A percentile compares a stretch with the other conserved stretches of the same genome.
phyloP scores from a whole-genome alignment of 2,888 invertebrate genomes.

The Aplocera efformata region DNA sequence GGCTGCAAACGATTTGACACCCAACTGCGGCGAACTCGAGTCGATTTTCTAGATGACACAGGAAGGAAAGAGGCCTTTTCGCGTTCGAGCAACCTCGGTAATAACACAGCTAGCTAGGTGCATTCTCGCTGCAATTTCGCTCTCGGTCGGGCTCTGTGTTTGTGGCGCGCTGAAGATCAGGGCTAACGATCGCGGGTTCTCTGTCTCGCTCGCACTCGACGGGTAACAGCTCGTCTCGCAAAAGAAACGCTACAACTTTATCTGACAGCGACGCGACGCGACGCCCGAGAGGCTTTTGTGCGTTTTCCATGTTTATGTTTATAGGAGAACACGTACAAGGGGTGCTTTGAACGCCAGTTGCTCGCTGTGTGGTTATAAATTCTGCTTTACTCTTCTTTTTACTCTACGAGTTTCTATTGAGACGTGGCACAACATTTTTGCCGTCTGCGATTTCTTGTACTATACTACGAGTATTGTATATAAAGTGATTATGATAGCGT shows the following conservation, averaged over 20 bases:
- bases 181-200: conserved; percentile 74
- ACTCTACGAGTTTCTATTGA: conserved; percentile 47
- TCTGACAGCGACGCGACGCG: conserved; percentile 75
- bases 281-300: conserved; percentile 77
- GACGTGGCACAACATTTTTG: conserved; percentile 26
- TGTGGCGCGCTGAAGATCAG: conserved; percentile 81
- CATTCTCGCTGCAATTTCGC: conserved; percentile 80
- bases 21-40: conserved; percentile 37
- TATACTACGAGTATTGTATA: too few relatives aligned
- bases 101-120: conserved; percentile 79
- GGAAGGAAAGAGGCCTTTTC: conserved; percentile 61
- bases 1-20: conserved; percentile 43
- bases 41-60: conserved; percentile 36
- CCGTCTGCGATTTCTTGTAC: conserved; percentile 12
- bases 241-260: conserved; percentile 78
- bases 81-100: conserved; percentile 56
- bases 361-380: conserved; percentile 58
- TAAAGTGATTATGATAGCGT: too few relatives aligned
- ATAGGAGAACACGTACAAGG: conserved; percentile 76
- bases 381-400: conserved; percentile 63
- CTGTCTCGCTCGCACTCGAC: conserved; percentile 58
- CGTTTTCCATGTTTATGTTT: conserved; percentile 79
- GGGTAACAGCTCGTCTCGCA: conserved; percentile 54
- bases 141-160: conserved; percentile 80
- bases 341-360: conserved; percentile 71